These are phyloP conservation scores for Acleris laterana DNA, from an alignment of 2,888 invertebrate species.

Conservation along the genomic window DNA sequence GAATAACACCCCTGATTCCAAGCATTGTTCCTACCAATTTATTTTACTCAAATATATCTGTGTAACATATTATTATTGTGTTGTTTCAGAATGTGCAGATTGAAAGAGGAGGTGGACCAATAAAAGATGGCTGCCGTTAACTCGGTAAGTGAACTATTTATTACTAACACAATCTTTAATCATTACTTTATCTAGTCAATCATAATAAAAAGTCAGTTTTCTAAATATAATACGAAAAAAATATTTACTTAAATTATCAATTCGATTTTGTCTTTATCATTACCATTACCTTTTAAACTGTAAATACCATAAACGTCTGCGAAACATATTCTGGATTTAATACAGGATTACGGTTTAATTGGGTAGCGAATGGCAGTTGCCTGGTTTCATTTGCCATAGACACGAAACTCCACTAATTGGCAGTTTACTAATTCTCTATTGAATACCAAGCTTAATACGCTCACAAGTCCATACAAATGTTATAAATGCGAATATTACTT, in stretches of 20 bases:
- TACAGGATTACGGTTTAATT: conserved; percentile 51
- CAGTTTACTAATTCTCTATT: conserved; percentile 52
- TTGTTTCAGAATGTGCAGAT: conserved; percentile 78
- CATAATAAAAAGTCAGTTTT: too few relatives aligned
- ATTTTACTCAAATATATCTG: too few relatives aligned
- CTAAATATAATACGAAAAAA: too few relatives aligned
- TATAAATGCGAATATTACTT: too few relatives aligned
- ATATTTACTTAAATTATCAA: too few relatives aligned
- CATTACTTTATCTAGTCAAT: too few relatives aligned
- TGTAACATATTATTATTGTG: conserved; percentile 4
- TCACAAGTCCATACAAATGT: too few relatives aligned
- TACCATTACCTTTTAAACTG: too few relatives aligned
- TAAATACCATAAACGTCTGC: too few relatives aligned
- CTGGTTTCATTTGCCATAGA: conserved; percentile 62
- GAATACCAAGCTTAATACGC: conserved; percentile 1
- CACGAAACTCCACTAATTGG: conserved; percentile 69
- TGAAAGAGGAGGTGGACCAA: conserved; percentile 57
- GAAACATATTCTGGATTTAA: conserved; percentile 10
- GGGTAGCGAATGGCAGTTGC: conserved; percentile 46
- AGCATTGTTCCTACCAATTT: too few relatives aligned
- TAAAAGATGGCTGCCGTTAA: conserved; percentile 87
- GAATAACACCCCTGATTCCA: too few relatives aligned
- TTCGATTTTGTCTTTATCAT: too few relatives aligned
- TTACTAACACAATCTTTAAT: not conserved
- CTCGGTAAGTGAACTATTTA: conserved; percentile 79